phyloP scores from a whole-genome alignment of 1,140 invertebrate species.

The Pomacea maculata region DNA sequence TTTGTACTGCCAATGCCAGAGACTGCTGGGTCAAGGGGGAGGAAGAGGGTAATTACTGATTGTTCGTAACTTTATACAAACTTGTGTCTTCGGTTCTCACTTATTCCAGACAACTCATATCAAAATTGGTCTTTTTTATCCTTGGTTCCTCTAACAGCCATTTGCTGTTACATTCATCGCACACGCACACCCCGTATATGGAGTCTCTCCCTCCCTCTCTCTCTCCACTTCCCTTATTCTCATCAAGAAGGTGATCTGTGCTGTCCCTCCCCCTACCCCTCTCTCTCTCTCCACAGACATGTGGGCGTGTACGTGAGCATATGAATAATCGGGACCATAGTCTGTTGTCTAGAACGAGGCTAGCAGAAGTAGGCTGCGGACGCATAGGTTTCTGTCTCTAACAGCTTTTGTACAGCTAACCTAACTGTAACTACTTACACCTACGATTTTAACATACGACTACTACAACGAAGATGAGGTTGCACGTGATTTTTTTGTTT shows the following conservation, averaged over 20 bases:
- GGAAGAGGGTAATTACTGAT: not conserved
- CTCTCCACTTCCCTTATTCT: not conserved
- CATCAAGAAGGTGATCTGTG: no score
- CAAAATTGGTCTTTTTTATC: not conserved
- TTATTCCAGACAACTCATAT: not conserved
- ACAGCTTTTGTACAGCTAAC: no score
- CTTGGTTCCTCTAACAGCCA: not conserved
- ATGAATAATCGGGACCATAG: no score
- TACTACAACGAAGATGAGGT: no score
- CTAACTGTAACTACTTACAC: no score
- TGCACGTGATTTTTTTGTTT: no score
- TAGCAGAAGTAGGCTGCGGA: no score
- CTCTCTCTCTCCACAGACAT: not conserved
- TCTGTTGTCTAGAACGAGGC: no score
- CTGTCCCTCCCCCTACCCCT: not conserved
- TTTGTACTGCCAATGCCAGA: not conserved
- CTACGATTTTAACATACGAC: no score
- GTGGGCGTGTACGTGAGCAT: no score
- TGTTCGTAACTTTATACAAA: not conserved
- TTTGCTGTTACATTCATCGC: not conserved
- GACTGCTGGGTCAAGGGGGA: not conserved
- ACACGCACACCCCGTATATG: not conserved
- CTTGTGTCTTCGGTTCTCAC: not conserved
- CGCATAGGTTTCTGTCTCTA: no score
- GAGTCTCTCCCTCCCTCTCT: not conserved